Evolutionary conservation across 2,797 vertebrate genomes (phyloP), one percentile per base, ranked within the genome.

Genomic region (Peromyscus aztecus): DNA sequence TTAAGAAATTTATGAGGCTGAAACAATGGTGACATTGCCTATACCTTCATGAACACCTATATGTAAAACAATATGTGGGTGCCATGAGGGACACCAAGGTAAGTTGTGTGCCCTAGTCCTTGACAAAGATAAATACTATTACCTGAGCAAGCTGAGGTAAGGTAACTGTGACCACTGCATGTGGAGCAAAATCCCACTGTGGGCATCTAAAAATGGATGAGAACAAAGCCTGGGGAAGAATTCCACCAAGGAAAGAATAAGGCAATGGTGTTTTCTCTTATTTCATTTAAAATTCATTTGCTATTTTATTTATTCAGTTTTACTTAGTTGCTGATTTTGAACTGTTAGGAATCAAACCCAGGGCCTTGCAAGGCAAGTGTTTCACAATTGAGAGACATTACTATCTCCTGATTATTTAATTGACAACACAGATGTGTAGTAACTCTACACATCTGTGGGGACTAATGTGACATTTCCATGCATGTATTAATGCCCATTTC

Each of bases 81-180:
- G 7, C 13, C 9, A 17, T 59, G 24, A 55, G n/a, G 37, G 31
- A 37, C 19, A 23, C 0, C 31, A 55, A n/a, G 11, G 29, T 55
- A 37, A 57, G 19, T 9, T 17, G 1, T n/a, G 9, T 14, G 2
- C 6, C 17, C 59, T 75, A 37, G 8, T n/a, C 24, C 31, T 0
- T 46, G 2, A 76, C 9, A 49, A 61, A 75, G 76, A 69, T 4
- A 29, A 43, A 43, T 17, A 13, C 52, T 52, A 14, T 52, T 4
- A 52, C 14, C 0, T 29, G 49, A n/a, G 3, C 2, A 49, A 78
- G 29, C 24, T 37, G 46, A n/a, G 1, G 49, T 24, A 12, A n/a
- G 23, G 13, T 17, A 31, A 37, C 23, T 61, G 16, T 17, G 0
- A 40, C 0, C 12, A 43, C 10, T 27, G 4, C 11, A 17, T 63